phyloP scores from a whole-genome alignment of 23 tunicate genomes.

The Oikopleura dioica region DNA sequence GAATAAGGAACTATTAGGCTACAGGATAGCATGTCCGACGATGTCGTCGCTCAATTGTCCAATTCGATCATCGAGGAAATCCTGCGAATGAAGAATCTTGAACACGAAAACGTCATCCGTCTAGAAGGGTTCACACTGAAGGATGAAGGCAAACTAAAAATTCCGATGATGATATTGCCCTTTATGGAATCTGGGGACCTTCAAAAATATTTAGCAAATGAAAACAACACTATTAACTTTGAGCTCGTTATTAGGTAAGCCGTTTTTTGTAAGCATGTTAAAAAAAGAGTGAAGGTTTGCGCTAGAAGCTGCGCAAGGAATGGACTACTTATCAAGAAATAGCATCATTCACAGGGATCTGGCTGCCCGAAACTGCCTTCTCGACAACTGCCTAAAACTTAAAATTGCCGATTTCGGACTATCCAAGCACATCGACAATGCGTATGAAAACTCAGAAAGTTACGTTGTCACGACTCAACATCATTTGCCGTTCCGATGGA shows the following conservation, averaged over 20 bases:
- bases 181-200: neutral
- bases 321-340: neutral
- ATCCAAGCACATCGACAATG: neutral
- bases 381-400: neutral
- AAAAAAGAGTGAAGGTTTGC: too few species aligned
- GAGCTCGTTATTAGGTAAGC: too few species aligned
- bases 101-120: neutral
- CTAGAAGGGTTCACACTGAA: neutral
- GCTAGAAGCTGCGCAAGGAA: neutral
- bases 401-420: neutral
- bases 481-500: neutral
- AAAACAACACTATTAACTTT: too few species aligned
- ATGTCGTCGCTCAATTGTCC: neutral
- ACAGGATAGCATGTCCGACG: too few species aligned
- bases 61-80: neutral
- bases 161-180: neutral
- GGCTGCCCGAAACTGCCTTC: neutral
- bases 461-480: neutral
- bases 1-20: too few species aligned
- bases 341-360: neutral
- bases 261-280: too few species aligned
- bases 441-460: neutral
- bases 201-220: too few species aligned
- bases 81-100: neutral
- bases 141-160: neutral